A percentile compares a stretch with the other conserved stretches of the same genome.
These are phyloP conservation scores for Lucilia cuprina DNA, from an alignment of 1,140 invertebrate species.

Conservation along the genomic window DNA sequence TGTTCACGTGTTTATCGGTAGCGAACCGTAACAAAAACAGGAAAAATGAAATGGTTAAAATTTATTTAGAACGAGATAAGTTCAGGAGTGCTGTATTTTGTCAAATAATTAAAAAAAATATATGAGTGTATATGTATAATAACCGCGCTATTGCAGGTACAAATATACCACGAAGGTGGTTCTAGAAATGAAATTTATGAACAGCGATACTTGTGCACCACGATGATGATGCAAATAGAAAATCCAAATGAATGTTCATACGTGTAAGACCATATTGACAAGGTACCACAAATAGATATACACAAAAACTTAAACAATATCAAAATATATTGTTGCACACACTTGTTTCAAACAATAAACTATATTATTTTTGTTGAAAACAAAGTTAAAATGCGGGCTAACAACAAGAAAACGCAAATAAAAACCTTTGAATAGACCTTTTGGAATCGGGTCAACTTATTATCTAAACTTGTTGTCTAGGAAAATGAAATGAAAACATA, in stretches of 20 bases:
- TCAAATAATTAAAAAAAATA: conserved; percentile 24
- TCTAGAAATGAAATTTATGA: background rate
- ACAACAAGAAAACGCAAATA: background rate
- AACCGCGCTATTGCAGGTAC: background rate
- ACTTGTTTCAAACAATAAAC: background rate
- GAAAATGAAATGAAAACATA: no score
- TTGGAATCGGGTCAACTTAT: background rate
- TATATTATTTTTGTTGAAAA: no score
- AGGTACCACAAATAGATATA: background rate
- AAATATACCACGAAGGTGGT: background rate
- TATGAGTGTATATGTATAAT: background rate
- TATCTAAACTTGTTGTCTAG: no score
- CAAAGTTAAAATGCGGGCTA: background rate
- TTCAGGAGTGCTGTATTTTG: conserved; percentile 21
- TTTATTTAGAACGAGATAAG: background rate
- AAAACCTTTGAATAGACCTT: background rate
- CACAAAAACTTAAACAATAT: background rate
- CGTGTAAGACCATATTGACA: background rate
- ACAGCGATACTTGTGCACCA: conserved; percentile 1
- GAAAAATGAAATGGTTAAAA: conserved; percentile 20
- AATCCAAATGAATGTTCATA: background rate
- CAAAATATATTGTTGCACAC: background rate
- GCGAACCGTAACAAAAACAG: conserved; percentile 21
- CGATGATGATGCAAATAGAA: background rate
- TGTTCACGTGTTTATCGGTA: conserved; percentile 21